These are phyloP conservation scores for Gymnothorax javanicus DNA, from an alignment of 2,797 vertebrate species.

Conservation along the genomic window DNA sequence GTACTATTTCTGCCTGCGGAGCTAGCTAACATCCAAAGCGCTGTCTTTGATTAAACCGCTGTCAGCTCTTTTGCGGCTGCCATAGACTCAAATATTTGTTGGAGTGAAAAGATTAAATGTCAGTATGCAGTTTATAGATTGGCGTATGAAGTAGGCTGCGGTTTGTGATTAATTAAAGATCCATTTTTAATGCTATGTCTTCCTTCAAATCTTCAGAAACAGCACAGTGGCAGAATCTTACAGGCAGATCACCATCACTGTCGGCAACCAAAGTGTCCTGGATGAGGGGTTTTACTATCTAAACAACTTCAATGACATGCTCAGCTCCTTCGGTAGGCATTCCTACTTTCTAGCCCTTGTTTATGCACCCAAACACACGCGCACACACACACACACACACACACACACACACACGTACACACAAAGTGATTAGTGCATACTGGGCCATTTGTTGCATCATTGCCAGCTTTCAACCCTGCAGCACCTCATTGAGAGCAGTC, in stretches of 20 bases:
- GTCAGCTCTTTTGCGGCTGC: background rate
- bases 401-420: background rate
- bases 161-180: background rate
- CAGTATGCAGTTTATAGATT: background rate
- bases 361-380: background rate
- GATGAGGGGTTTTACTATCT: slow-evolving; percentile 97
- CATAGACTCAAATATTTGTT: background rate
- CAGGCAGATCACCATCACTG: slow-evolving; percentile 80
- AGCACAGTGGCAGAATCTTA: slow-evolving; percentile 93
- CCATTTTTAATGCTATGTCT: background rate
- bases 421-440: background rate
- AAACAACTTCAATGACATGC: slow-evolving; percentile 97
- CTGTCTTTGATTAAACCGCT: background rate
- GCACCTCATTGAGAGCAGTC: background rate
- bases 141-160: background rate
- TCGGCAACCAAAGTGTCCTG: slow-evolving; percentile 83
- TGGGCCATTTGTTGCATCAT: background rate
- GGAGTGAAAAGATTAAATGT: background rate
- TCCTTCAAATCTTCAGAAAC: slow-evolving; percentile 61
- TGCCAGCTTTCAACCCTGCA: background rate
- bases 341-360: background rate
- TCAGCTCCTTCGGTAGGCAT: slow-evolving; percentile 92
- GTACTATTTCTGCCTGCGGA: background rate
- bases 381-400: background rate
- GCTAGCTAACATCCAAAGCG: background rate